phyloP scores from a whole-genome alignment of 2,113 vertebrate species.

The Perccottus glenii region DNA sequence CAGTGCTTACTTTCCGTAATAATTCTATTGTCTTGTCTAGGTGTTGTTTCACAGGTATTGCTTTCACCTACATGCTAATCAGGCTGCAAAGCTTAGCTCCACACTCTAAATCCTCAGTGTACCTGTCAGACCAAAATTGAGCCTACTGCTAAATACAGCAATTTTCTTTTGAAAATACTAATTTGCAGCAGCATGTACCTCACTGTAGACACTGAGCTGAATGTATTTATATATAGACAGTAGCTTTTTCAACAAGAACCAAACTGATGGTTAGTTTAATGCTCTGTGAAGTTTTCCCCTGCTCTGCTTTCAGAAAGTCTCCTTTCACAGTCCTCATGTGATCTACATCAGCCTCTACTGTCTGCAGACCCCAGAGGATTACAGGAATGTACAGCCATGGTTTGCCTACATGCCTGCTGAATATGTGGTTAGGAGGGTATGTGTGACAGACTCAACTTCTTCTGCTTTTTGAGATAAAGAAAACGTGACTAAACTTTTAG shows the following conservation, averaged over 20 bases:
- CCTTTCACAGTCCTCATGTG: slow-evolving; percentile 35
- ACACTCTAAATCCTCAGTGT: neutral
- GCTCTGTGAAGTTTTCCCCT: neutral
- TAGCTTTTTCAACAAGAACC: slow-evolving; percentile 18
- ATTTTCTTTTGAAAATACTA: neutral
- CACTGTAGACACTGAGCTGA: slow-evolving; percentile 1
- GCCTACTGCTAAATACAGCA: neutral
- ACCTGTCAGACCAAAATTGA: slow-evolving; percentile 13
- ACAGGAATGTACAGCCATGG: slow-evolving; percentile 41
- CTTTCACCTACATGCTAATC: neutral
- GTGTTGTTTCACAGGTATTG: neutral
- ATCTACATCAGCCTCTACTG: slow-evolving; percentile 34
- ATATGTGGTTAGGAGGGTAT: slow-evolving; percentile 50
- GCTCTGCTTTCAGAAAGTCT: slow-evolving; percentile 27
- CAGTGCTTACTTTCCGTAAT: no score
- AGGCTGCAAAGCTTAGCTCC: slow-evolving; percentile 1
- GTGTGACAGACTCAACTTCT: slow-evolving; percentile 45
- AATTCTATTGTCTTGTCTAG: no score
- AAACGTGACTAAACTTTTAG: neutral
- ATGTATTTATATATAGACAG: slow-evolving; percentile 27
- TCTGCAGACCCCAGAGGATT: slow-evolving; percentile 41
- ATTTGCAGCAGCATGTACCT: neutral
- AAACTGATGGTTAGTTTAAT: slow-evolving; percentile 4
- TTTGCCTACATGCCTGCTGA: slow-evolving; percentile 36
- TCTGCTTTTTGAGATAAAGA: slow-evolving; percentile 19